Evolutionary conservation across 2,888 invertebrate genomes (phyloP), one percentile per base, ranked within the genome.

Genomic region (Trimorus sp.): DNA sequence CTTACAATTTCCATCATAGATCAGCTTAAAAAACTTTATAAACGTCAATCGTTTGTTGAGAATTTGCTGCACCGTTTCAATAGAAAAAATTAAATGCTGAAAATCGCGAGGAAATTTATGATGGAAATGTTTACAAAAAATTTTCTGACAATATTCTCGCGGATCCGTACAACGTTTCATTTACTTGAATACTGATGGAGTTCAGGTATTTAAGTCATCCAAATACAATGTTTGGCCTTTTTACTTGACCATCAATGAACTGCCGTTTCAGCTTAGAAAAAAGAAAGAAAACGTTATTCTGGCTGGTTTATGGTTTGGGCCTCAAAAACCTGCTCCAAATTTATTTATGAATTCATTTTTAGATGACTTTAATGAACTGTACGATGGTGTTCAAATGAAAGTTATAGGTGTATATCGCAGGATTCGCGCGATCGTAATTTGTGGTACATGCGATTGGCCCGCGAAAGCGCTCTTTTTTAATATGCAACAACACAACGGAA

Each of bases 401-500:
- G 6, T 45, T 45, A 4, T 45, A 6, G 12, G 12, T 1, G 45
- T 45, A 1, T 2, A 2, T 45, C 53, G 15, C 2, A 14, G 0
- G n/a, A 16, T 73, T 16, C 37, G 51, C 14, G 78, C 56, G 5
- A 48, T 75, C 9, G 65, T 75, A 5, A 54, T 70, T 12, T 16
- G 60, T 16, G 82, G 79, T 0, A 75, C 82, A 3, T 26, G 26
- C 26, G 26, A 26, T 26, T 26, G 26, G 26, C 26, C 26, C 1
- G 26, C 26, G 26, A 83, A 83, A 62, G 70, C 77, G 0, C 0
- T 65, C 11, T 83, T 80, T 58, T 38, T 58, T 1, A 58, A 58
- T 7, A 38, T 37, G 37, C 12, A 12, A 11, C n/a, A 38, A 1
- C 45, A 65, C 16, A 83, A 80, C 48, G 70, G 66, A 0, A 16